A percentile compares a stretch with the other conserved stretches of the same genome.
phyloP scores from a whole-genome alignment of 2,113 vertebrate genomes.

The Oreotrochilus melanogaster region DNA sequence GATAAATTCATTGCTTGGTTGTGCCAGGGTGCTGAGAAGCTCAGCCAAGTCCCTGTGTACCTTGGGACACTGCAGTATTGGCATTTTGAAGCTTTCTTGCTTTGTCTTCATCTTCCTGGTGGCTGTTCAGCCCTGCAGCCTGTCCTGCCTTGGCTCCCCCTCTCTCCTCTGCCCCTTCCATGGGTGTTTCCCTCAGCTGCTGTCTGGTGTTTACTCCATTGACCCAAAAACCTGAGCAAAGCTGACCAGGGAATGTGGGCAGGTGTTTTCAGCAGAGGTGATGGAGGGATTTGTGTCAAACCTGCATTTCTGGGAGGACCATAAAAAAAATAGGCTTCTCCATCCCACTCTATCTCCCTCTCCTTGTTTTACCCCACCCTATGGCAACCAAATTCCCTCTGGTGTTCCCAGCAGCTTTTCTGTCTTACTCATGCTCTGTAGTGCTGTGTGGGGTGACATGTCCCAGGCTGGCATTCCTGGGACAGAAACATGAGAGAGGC shows the following conservation, averaged over 20 bases:
- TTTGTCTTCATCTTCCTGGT: background rate
- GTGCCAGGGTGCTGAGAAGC: background rate
- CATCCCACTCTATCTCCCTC: rapidly evolving
- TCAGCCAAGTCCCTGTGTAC: background rate
- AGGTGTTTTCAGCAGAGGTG: background rate
- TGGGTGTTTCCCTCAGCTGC: background rate
- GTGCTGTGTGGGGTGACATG: background rate
- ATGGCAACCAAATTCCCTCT: background rate
- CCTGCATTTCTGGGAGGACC: background rate
- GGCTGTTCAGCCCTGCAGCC: background rate
- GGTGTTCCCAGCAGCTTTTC: background rate
- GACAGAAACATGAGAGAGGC: background rate
- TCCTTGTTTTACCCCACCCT: background rate
- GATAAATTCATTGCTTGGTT: background rate
- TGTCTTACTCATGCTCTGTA: background rate
- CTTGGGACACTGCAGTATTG: background rate
- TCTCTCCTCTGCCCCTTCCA: background rate
- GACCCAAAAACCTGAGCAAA: background rate
- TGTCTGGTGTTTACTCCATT: background rate
- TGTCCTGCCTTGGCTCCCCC: background rate
- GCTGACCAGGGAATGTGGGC: background rate
- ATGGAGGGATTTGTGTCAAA: background rate
- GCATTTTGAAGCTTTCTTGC: background rate
- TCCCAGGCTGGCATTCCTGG: background rate
- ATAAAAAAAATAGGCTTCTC: background rate